phyloP scores from a whole-genome alignment of 2,113 vertebrate species.

The Etia nguti region DNA sequence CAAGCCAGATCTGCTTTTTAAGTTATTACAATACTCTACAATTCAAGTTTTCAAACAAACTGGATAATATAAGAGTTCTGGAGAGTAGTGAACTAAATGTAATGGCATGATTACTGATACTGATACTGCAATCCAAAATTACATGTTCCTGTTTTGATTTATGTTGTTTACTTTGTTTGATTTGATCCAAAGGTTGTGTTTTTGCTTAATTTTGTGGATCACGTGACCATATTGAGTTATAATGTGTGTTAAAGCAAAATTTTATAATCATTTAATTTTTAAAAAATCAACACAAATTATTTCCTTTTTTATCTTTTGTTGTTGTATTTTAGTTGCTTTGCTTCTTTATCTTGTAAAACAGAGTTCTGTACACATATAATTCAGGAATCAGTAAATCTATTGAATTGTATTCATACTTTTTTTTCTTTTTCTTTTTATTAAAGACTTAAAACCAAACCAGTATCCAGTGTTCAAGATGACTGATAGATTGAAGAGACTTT shows the following conservation, averaged over 20 bases:
- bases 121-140: background rate
- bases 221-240: background rate
- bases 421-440: background rate
- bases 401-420: background rate
- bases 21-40: background rate
- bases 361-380: background rate
- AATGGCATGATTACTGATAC: background rate
- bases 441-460: background rate
- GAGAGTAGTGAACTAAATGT: background rate
- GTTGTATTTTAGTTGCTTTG: background rate
- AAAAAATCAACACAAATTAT: background rate
- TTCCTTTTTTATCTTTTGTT: background rate
- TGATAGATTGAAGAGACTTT: background rate
- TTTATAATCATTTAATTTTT: background rate
- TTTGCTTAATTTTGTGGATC: background rate
- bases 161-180: background rate
- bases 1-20: background rate
- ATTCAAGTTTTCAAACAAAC: background rate
- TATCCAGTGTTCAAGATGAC: background rate
- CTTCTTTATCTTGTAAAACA: background rate
- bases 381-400: background rate
- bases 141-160: background rate
- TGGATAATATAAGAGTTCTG: background rate
- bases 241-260: rapidly evolving
- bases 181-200: no score